A percentile compares a stretch with the other conserved stretches of the same genome.
phyloP scores from a whole-genome alignment of 37 sponge, comb jelly and placozoan species.

The Chondrosia reniformis region DNA sequence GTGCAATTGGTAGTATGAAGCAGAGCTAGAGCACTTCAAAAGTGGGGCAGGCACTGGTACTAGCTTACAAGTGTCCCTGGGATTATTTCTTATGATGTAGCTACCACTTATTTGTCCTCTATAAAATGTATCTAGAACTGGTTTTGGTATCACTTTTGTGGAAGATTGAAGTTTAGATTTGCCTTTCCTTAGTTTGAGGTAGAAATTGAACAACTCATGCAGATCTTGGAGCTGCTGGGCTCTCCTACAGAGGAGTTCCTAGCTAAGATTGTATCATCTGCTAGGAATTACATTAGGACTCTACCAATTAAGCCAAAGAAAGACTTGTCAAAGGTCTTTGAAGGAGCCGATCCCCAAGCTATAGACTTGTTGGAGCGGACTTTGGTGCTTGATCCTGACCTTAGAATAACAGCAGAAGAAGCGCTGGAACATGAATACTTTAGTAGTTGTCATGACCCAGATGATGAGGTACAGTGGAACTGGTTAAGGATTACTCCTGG shows the following conservation, averaged over 20 bases:
- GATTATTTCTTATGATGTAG: too few relatives aligned
- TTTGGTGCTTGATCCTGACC: conserved; percentile 71
- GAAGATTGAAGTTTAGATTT: too few relatives aligned
- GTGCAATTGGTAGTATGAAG: too few relatives aligned
- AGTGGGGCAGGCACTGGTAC: too few relatives aligned
- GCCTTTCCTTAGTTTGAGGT: background rate
- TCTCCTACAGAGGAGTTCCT: conserved; percentile 85
- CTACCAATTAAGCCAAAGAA: conserved; percentile 53
- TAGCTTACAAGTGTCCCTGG: too few relatives aligned
- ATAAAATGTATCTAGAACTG: too few relatives aligned
- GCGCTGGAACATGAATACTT: conserved; percentile 86
- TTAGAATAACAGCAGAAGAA: conserved; percentile 55
- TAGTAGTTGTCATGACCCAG: conserved; percentile 70
- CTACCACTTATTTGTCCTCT: too few relatives aligned
- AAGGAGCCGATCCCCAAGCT: conserved; percentile 68
- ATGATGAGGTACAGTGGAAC: conserved; percentile 83
- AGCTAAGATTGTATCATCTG: conserved; percentile 46
- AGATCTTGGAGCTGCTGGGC: conserved; percentile 86
- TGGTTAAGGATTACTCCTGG: too few relatives aligned
- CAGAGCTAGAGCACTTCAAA: too few relatives aligned
- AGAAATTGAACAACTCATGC: conserved; percentile 90
- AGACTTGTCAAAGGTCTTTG: conserved; percentile 61
- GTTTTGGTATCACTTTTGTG: too few relatives aligned
- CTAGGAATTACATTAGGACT: conserved; percentile 63
- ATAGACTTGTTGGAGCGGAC: conserved; percentile 76